phyloP scores from a whole-genome alignment of 2,113 vertebrate species.

The Tor tambroides region DNA sequence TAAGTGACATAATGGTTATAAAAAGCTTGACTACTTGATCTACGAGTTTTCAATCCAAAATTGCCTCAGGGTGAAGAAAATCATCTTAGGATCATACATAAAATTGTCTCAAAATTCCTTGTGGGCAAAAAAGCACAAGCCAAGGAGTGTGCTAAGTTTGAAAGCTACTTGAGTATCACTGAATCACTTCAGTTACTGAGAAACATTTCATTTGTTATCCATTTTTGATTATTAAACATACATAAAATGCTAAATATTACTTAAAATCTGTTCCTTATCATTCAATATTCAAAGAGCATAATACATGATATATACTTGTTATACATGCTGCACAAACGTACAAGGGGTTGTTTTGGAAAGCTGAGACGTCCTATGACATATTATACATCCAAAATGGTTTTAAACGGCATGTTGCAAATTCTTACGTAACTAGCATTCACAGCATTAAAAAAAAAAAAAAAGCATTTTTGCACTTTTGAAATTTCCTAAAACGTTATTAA shows the following conservation, averaged over 20 bases:
- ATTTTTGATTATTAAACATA: neutral
- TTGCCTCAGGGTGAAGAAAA: neutral
- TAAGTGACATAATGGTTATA: neutral
- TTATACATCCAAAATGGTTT: neutral
- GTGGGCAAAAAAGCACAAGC: neutral
- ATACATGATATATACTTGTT: neutral
- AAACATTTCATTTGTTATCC: neutral
- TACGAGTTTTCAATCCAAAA: neutral
- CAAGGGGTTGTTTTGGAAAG: neutral
- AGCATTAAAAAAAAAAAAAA: neutral
- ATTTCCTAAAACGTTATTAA: neutral
- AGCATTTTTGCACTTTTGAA: neutral
- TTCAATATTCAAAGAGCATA: neutral
- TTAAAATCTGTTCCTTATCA: neutral
- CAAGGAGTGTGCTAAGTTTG: neutral
- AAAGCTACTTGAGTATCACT: neutral
- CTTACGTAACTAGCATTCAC: neutral
- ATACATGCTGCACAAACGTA: neutral
- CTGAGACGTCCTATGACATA: too few relatives aligned
- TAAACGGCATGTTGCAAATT: neutral
- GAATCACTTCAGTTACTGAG: neutral
- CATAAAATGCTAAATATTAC: neutral
- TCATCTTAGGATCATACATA: neutral
- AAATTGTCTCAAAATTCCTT: conserved; percentile 10
- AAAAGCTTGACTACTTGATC: neutral